phyloP scores from a whole-genome alignment of 2,888 invertebrate genomes.

The Idaea biselata region DNA sequence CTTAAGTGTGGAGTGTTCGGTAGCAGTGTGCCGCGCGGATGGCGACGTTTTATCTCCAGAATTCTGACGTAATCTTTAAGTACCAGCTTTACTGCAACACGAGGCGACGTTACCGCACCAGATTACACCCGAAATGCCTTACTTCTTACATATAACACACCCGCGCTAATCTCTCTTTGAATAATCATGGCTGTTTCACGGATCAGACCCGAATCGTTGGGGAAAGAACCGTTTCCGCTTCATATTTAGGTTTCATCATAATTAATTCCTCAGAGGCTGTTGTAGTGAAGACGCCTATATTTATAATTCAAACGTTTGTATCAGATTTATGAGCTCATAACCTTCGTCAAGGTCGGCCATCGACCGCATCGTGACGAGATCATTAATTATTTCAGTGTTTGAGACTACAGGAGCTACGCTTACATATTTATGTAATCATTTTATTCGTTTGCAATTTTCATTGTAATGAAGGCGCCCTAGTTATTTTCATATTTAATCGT shows the following conservation, averaged over 20 bases:
- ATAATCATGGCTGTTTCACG: conserved; percentile 23
- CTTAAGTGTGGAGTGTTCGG: conserved; percentile 13
- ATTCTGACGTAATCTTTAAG: conserved; percentile 46
- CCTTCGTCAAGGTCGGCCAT: conserved; percentile 27
- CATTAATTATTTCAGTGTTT: conserved; percentile 22
- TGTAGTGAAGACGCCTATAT: conserved; percentile 35
- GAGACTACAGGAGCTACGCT: neutral
- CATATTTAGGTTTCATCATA: conserved; percentile 34
- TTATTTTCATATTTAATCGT: neutral
- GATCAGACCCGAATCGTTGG: conserved; percentile 15
- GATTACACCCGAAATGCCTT: conserved; percentile 34
- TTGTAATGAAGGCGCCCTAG: neutral
- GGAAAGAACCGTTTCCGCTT: conserved; percentile 16
- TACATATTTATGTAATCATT: neutral
- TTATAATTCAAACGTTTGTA: conserved; percentile 49
- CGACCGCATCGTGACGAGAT: conserved; percentile 23
- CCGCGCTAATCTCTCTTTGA: conserved; percentile 24
- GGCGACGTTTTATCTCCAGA: conserved; percentile 36
- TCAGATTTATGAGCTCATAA: conserved; percentile 32
- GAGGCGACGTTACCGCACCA: conserved; percentile 41
- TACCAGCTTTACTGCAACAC: conserved; percentile 38
- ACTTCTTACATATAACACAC: conserved; percentile 26
- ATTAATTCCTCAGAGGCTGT: conserved; percentile 36
- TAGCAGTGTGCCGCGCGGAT: conserved; percentile 24
- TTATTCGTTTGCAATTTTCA: neutral